Percentiles rank a stretch among this genome's conserved stretches.
Evolutionary conservation across 2,888 invertebrate species (phyloP).

Genomic region (Sinodicranocentrus sp.): DNA sequence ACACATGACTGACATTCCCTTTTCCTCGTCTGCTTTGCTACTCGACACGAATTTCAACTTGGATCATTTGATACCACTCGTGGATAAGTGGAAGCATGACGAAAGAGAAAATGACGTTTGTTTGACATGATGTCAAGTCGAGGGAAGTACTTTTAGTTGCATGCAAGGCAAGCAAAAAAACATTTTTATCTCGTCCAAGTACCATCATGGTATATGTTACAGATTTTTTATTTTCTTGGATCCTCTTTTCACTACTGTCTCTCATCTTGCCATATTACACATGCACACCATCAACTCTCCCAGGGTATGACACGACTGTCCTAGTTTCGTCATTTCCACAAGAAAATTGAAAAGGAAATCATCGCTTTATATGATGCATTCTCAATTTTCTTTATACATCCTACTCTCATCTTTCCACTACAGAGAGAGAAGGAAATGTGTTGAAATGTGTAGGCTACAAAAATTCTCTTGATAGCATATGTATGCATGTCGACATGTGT

Average conservation of each 20-base stretch:
- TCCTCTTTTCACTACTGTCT: too few species aligned
- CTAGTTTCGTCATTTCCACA: slow-evolving; percentile 21
- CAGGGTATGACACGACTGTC: slow-evolving; percentile 34
- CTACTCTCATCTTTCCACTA: too few species aligned
- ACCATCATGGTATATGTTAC: too few species aligned
- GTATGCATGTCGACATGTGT: slow-evolving; percentile 39
- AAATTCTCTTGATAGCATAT: background rate
- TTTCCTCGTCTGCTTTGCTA: too few species aligned
- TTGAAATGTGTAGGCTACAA: slow-evolving; percentile 20
- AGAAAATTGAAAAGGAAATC: slow-evolving; percentile 49
- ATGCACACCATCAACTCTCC: slow-evolving; percentile 23
- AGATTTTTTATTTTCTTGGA: too few species aligned
- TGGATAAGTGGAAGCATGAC: background rate
- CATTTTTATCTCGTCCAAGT: too few species aligned
- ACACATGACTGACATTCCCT: too few species aligned
- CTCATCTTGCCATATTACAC: background rate
- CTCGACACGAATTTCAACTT: too few species aligned
- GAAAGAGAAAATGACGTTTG: slow-evolving; percentile 49
- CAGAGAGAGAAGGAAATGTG: slow-evolving; percentile 26
- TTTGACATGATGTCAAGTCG: slow-evolving; percentile 55
- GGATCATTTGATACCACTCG: too few species aligned
- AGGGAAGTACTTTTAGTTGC: slow-evolving; percentile 9
- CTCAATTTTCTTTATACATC: too few species aligned
- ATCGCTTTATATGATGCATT: too few species aligned
- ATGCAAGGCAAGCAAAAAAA: background rate